phyloP scores from a whole-genome alignment of 2,113 vertebrate species.

The Tachuris rubrigastra region DNA sequence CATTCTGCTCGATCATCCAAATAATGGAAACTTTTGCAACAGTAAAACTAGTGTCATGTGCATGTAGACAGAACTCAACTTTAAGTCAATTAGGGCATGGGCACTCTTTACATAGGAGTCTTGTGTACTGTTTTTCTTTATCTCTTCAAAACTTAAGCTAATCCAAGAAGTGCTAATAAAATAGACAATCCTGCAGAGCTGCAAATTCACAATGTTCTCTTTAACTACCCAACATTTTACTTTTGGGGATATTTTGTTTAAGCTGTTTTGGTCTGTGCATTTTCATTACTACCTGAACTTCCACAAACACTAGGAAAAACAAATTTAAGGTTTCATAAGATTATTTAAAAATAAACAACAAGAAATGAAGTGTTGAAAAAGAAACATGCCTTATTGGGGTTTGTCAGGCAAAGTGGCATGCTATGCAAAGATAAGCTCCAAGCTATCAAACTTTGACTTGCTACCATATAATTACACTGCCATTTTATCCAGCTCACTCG shows the following conservation, averaged over 20 bases:
- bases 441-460: slow-evolving; percentile 12
- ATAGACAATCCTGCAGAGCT: background rate
- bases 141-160: background rate
- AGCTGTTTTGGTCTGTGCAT: background rate
- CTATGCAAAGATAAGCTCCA: slow-evolving; percentile 12
- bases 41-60: background rate
- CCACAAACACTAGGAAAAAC: background rate
- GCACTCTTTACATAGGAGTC: background rate
- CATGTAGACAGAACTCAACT: background rate
- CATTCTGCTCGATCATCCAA: background rate
- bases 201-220: background rate
- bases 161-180: background rate
- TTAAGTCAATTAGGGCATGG: background rate
- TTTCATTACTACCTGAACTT: background rate
- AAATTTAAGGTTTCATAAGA: background rate
- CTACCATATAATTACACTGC: background rate
- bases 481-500: slow-evolving; percentile 18
- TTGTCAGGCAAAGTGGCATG: background rate
- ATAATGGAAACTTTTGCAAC: background rate
- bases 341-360: background rate
- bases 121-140: background rate
- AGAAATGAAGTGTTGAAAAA: background rate
- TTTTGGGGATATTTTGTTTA: background rate
- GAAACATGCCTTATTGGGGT: background rate
- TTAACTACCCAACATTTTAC: background rate